A percentile compares a stretch with the other conserved stretches of the same genome.
Evolutionary conservation across 2,113 vertebrate species (phyloP).

Genomic region (Isurus oxyrinchus): DNA sequence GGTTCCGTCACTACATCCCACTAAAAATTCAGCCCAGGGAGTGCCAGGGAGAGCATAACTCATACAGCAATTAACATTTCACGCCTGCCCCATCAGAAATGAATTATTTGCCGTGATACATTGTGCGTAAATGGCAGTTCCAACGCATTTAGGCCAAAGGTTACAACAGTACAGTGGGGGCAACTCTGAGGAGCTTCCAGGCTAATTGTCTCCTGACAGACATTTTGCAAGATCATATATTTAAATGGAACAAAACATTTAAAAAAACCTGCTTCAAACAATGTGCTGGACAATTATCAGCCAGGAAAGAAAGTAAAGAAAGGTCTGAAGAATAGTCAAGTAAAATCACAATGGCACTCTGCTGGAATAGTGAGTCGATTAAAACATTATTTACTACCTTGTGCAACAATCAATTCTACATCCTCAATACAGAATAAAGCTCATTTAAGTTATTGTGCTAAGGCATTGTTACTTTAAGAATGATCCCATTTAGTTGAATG

Average conservation of each 20-base stretch:
- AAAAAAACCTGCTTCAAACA: background rate
- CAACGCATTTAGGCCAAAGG: background rate
- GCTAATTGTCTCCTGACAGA: background rate
- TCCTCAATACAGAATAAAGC: background rate
- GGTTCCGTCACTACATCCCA: no score
- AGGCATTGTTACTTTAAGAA: background rate
- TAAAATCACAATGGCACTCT: background rate
- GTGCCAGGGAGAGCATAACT: background rate
- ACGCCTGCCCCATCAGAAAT: background rate
- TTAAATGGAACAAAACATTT: background rate
- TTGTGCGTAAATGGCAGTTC: background rate
- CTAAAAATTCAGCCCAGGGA: background rate
- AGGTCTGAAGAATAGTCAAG: background rate
- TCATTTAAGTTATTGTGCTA: background rate
- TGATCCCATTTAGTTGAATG: background rate
- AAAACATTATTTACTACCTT: slow-evolving; percentile 22
- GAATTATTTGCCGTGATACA: background rate
- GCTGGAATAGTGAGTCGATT: background rate
- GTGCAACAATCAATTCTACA: background rate
- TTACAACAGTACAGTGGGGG: background rate
- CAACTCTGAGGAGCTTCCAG: background rate
- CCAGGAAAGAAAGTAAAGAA: background rate
- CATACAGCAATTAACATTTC: background rate
- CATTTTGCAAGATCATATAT: background rate
- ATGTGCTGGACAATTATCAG: background rate